Evolutionary conservation across 2,797 vertebrate genomes (phyloP), one percentile per base, ranked within the genome.

Genomic region (Chloroceryle inda): DNA sequence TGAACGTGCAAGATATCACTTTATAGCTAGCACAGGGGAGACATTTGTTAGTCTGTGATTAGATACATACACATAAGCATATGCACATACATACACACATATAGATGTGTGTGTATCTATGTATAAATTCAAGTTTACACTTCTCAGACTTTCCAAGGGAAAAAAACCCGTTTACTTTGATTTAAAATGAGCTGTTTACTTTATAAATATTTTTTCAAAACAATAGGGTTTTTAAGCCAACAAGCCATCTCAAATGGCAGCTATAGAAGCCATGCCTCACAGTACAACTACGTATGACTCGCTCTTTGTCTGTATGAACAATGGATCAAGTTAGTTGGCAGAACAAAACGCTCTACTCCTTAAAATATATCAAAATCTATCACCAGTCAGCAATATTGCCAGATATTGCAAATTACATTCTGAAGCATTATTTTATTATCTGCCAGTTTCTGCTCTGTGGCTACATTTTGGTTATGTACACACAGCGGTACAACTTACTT

Each of bases 11-110:
- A 88, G 47, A 86, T 93, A 95, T 92, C 3, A 1, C 68, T 93
- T 96, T 89, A 72, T 82, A 96, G 95, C 83, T 45, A 74, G 66
- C 94, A 92, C 92, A 72, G 33, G 89, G 94, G 83, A 96, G 63
- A 92, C 71, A 45, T 87, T 85, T 88, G 88, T 94, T 95, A 93
- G 78, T 49, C 86, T 74, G 49, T 67, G 84, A 84, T 72, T 24
- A 75, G 52, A 61, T 24, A 88, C 42, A 47, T 27, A 47, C 4
- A 56, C 16, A 55, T 26, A n/a, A 10, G 2, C 40, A 64, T 44
- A 44, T 23, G 31, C 29, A 64, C 13, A 66, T 45, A 45, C 29
- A n/a, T 13, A 56, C 18, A 33, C n/a, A 58, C 31, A 56, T 56
- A 33, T 9, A 33, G 12, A 13, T 23, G 27, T 21, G 2, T 62